Evolutionary conservation across 2,797 vertebrate genomes (phyloP).

Genomic region (Myotis myotis): DNA sequence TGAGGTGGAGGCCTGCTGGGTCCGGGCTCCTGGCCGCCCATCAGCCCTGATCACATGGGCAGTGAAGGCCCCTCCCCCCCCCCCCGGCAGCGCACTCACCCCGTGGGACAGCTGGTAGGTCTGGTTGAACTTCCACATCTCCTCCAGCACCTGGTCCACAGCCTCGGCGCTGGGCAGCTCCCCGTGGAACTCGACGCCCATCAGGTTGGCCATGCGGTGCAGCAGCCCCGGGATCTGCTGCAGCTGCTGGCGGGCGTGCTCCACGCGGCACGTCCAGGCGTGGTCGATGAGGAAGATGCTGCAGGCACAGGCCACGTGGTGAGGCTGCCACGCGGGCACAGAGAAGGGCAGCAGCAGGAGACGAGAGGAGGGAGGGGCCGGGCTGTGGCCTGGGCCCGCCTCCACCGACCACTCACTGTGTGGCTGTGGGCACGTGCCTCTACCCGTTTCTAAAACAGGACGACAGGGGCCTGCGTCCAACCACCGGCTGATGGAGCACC

Average conservation of each 20-base stretch:
- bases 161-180: constrained; percentile 87
- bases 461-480: accelerated
- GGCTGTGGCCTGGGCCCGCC: too few species aligned
- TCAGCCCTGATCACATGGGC: accelerated
- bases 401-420: not conserved
- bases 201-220: constrained; percentile 91
- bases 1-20: not conserved
- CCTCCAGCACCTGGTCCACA: constrained; percentile 88
- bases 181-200: constrained; percentile 92
- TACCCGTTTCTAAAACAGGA: not conserved
- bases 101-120: constrained; percentile 94
- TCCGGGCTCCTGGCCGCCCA: accelerated
- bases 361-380: too few species aligned
- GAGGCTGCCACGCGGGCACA: not conserved
- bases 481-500: accelerated
- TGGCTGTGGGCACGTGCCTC: not conserved
- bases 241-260: constrained; percentile 90
- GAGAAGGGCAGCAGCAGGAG: too few species aligned
- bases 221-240: constrained; percentile 90
- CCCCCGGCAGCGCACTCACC: constrained; percentile 79
- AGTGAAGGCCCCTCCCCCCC: accelerated
- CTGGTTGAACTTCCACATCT: constrained; percentile 97
- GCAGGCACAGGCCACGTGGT: not conserved
- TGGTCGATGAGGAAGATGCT: constrained; percentile 96
- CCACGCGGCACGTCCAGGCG: constrained; percentile 92